Percentiles rank a stretch among this genome's conserved stretches.
Conservation (phyloP, 2,113 vertebrate genomes). For the Ursus arctos region DNA sequence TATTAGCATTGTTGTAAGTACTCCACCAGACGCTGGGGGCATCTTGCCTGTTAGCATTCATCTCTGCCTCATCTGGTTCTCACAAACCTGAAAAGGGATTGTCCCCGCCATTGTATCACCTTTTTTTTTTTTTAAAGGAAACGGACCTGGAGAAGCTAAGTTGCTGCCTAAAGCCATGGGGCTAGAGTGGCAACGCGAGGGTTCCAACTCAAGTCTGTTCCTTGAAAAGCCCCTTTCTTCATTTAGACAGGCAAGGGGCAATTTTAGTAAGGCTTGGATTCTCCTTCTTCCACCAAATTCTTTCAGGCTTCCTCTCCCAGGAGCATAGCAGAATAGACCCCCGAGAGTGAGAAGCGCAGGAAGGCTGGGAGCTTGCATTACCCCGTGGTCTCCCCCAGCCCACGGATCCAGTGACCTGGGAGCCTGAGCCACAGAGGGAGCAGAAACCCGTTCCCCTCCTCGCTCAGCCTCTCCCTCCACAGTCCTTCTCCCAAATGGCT, state of each 20-base stretch:
- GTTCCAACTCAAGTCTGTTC: neutral
- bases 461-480: neutral
- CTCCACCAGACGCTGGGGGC: neutral
- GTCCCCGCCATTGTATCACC: neutral
- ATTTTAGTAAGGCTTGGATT: neutral
- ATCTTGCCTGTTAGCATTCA: neutral
- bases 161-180: neutral
- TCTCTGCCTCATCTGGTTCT: neutral
- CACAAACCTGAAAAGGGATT: neutral
- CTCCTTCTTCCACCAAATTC: neutral
- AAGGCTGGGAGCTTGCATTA: neutral
- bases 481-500: neutral
- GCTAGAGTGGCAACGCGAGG: neutral
- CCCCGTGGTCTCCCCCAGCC: neutral
- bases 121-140: neutral
- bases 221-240: neutral
- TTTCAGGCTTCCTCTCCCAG: neutral
- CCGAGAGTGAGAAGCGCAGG: neutral
- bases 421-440: neutral
- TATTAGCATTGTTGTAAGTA: too few species aligned
- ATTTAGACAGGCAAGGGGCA: neutral
- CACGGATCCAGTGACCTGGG: neutral
- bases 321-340: neutral
- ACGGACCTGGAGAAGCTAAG: neutral
- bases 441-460: rapidly evolving